Percentiles rank a stretch among this genome's conserved stretches.
phyloP scores from a whole-genome alignment of 2,797 vertebrate genomes.

The Enteromius trimaculatus region DNA sequence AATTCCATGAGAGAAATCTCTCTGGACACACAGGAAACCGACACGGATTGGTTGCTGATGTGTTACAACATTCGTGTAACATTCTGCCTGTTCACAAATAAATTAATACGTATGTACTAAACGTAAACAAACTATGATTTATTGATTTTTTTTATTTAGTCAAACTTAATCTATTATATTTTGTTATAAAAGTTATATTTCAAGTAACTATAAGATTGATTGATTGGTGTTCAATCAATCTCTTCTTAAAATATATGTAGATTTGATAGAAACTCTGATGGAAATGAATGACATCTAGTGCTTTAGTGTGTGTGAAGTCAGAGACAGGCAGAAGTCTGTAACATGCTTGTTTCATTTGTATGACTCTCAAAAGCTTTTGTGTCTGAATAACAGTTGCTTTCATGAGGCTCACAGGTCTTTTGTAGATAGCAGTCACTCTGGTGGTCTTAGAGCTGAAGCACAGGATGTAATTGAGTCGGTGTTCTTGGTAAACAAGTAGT shows the following conservation, averaged over 20 bases:
- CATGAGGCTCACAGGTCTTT: background rate
- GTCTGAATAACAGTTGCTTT: background rate
- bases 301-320: background rate
- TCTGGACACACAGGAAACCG: background rate
- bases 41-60: background rate
- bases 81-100: background rate
- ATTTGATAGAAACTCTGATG: too few relatives aligned
- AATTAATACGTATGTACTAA: background rate
- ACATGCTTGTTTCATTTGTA: too few relatives aligned
- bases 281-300: background rate
- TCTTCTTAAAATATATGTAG: too few relatives aligned
- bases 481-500: constrained; percentile 8
- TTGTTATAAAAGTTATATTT: background rate
- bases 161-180: background rate
- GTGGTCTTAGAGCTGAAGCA: constrained; percentile 9
- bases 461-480: background rate
- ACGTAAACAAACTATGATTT: background rate
- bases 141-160: background rate
- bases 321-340: background rate
- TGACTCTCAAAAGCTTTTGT: background rate
- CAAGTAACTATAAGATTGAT: background rate
- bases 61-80: background rate
- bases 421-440: background rate
- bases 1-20: background rate
- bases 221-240: background rate